These are phyloP conservation scores for Encarsia formosa DNA, from an alignment of 2,888 invertebrate species.

Conservation along the genomic window DNA sequence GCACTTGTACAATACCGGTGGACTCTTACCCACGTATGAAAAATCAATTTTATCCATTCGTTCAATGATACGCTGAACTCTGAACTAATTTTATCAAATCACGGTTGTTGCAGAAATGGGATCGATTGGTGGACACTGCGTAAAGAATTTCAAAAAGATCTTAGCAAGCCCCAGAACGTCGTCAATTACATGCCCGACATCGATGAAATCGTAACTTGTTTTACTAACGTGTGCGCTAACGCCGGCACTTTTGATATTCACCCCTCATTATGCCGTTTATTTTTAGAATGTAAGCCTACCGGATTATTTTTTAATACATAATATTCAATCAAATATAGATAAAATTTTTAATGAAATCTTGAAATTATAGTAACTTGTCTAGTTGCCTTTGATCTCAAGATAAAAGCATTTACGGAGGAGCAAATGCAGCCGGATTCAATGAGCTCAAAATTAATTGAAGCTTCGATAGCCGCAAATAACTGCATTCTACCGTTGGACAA, in stretches of 20 bases:
- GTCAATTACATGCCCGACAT: slow-evolving; percentile 62
- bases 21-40: slow-evolving; percentile 78
- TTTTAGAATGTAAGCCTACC: slow-evolving; percentile 68
- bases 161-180: slow-evolving; percentile 70
- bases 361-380: slow-evolving; percentile 66
- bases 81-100: no score
- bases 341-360: neutral
- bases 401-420: slow-evolving; percentile 62
- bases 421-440: slow-evolving; percentile 61
- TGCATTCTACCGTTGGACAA: slow-evolving; percentile 67
- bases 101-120: slow-evolving; percentile 66
- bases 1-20: slow-evolving; percentile 73
- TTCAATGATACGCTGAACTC: neutral
- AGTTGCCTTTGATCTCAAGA: slow-evolving; percentile 66
- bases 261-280: slow-evolving; percentile 66
- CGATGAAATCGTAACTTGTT: slow-evolving; percentile 64
- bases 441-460: slow-evolving; percentile 65
- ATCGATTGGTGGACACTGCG: slow-evolving; percentile 76
- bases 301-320: neutral
- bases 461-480: slow-evolving; percentile 71
- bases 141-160: slow-evolving; percentile 73
- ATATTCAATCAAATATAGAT: neutral
- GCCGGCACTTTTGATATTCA: slow-evolving; percentile 60
- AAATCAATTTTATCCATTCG: neutral
- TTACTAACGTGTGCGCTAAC: slow-evolving; percentile 56